These are phyloP conservation scores for Cactoblastis cactorum DNA, from an alignment of 2,888 invertebrate genomes.

Conservation along the genomic window DNA sequence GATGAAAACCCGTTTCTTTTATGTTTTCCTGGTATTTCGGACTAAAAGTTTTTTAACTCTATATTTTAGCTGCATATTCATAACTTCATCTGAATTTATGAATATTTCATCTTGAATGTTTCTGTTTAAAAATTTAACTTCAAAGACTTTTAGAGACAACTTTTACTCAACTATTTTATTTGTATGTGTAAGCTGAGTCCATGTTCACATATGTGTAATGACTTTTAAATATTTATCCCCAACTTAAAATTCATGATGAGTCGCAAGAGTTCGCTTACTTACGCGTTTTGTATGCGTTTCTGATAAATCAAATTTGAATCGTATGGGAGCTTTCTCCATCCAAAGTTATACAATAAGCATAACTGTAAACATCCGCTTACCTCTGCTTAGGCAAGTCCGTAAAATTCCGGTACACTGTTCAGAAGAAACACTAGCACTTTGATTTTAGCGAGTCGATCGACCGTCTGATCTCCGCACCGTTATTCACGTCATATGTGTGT, in stretches of 20 bases:
- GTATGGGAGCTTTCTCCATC: conserved; percentile 48
- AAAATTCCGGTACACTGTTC: conserved; percentile 73
- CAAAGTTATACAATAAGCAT: conserved; percentile 70
- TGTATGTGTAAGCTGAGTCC: neutral
- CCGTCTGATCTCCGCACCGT: conserved; percentile 69
- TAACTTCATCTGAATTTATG: conserved; percentile 37
- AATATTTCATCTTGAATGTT: conserved; percentile 20
- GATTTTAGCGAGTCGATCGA: conserved; percentile 73
- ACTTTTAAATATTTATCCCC: conserved; percentile 11
- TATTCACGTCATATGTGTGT: conserved; percentile 76
- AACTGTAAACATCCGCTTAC: conserved; percentile 76
- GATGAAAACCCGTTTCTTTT: conserved; percentile 50
- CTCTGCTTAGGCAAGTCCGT: conserved; percentile 74
- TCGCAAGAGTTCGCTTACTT: conserved; percentile 9
- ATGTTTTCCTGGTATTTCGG: conserved; percentile 58
- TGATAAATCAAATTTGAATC: conserved; percentile 32
- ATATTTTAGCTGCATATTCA: conserved; percentile 51
- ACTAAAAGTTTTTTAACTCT: conserved; percentile 27
- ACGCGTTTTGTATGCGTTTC: conserved; percentile 22
- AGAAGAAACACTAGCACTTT: conserved; percentile 72
- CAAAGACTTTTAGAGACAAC: conserved; percentile 1
- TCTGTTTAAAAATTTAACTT: neutral
- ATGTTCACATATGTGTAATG: conserved; percentile 4
- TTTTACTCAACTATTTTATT: conserved; percentile 7
- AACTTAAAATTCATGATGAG: conserved; percentile 13